Conservation (phyloP, 2,888 invertebrate species). For the Nomada lathburiana region DNA sequence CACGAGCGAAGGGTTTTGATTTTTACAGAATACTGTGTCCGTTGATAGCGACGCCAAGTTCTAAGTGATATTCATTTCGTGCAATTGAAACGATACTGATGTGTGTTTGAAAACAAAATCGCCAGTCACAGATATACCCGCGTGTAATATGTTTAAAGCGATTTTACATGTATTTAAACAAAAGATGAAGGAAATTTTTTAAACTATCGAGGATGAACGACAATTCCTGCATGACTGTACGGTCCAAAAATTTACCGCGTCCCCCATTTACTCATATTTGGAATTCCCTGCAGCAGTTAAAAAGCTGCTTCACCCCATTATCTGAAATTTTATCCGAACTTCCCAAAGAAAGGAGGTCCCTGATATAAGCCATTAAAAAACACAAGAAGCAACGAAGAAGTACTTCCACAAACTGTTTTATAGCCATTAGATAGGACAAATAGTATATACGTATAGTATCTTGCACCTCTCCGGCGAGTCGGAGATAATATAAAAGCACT, state of each 20-base stretch:
- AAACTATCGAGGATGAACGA: neutral
- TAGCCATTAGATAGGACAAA: neutral
- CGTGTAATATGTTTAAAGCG: neutral
- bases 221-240: too few species aligned
- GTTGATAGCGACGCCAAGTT: too few species aligned
- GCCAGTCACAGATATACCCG: too few species aligned
- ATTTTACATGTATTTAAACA: too few species aligned
- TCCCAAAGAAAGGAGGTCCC: neutral
- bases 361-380: conserved; percentile 19
- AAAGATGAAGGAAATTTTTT: too few species aligned
- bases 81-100: too few species aligned
- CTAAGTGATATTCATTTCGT: too few species aligned
- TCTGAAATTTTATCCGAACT: neutral
- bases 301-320: conserved; percentile 2
- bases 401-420: neutral
- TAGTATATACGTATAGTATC: neutral
- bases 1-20: conserved; percentile 11
- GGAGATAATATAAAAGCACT: neutral
- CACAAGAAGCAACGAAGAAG: neutral
- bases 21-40: too few species aligned
- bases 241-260: too few species aligned
- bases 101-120: too few species aligned
- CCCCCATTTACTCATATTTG: neutral
- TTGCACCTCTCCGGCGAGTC: neutral
- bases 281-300: conserved; percentile 1